Conservation (phyloP, 2,888 invertebrate genomes). For the Sycophila texana region DNA sequence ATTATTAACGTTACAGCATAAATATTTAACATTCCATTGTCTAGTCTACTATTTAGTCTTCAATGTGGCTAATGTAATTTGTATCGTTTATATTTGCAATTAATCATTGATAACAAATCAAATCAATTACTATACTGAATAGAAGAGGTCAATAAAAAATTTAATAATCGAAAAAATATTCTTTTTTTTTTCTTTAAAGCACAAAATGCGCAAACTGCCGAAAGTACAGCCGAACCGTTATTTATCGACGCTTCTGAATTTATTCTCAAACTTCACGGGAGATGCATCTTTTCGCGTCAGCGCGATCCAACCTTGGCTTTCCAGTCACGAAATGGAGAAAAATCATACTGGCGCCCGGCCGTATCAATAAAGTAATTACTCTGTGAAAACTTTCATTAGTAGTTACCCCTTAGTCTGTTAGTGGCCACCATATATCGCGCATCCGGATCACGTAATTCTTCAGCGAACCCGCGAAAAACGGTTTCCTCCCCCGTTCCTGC, state of each 20-base stretch:
- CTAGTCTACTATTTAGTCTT: too few relatives aligned
- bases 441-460: slow-evolving; percentile 69
- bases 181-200: not conserved
- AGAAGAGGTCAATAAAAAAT: not conserved
- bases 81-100: not conserved
- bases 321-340: slow-evolving; percentile 69
- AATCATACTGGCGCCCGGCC: slow-evolving; percentile 64
- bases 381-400: slow-evolving; percentile 70
- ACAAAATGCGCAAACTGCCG: not conserved
- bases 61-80: not conserved
- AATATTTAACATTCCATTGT: too few relatives aligned
- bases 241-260: slow-evolving; percentile 34
- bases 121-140: not conserved
- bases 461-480: slow-evolving; percentile 61
- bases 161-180: not conserved
- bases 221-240: not conserved
- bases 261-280: slow-evolving; percentile 21
- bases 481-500: slow-evolving; percentile 13
- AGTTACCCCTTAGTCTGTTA: slow-evolving; percentile 61
- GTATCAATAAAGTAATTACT: slow-evolving; percentile 74
- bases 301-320: slow-evolving; percentile 48
- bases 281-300: slow-evolving; percentile 48
- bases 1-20: too few relatives aligned
- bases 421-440: slow-evolving; percentile 62
- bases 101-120: not conserved